Evolutionary conservation across 2,113 vertebrate species (phyloP).

Genomic region (Dipodomys stephensi): DNA sequence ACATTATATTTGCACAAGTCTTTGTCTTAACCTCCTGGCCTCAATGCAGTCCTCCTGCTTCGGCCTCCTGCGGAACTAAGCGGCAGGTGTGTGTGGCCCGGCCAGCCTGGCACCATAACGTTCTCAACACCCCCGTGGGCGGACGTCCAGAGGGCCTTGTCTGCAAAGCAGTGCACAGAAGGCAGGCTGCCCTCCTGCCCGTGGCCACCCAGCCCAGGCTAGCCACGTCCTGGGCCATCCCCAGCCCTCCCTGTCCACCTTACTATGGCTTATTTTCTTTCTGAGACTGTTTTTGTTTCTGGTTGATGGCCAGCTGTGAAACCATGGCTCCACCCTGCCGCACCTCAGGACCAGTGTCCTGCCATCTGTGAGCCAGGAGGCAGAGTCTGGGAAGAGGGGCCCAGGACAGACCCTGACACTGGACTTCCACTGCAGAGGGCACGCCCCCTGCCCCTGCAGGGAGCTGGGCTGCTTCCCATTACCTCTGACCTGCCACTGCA

Average conservation of each 20-base stretch:
- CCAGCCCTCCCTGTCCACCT: not conserved
- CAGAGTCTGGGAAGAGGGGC: no score
- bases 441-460: not conserved
- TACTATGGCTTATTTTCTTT: not conserved
- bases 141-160: no score
- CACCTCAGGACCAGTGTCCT: not conserved
- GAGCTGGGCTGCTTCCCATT: no score
- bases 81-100: no score
- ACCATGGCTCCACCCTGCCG: fast-evolving
- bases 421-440: no score
- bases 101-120: no score
- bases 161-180: no score
- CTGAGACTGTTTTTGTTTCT: not conserved
- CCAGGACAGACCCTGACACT: fast-evolving
- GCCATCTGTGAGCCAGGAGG: not conserved
- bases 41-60: no score
- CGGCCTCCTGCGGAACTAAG: no score
- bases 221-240: fast-evolving
- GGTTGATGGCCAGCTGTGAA: fast-evolving
- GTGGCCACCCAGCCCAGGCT: not conserved
- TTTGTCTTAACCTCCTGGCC: no score
- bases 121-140: no score
- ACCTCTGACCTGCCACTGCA: not conserved
- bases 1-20: no score
- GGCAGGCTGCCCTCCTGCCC: not conserved